Conservation (phyloP, 2,113 vertebrate genomes). For the Hylia prasina region DNA sequence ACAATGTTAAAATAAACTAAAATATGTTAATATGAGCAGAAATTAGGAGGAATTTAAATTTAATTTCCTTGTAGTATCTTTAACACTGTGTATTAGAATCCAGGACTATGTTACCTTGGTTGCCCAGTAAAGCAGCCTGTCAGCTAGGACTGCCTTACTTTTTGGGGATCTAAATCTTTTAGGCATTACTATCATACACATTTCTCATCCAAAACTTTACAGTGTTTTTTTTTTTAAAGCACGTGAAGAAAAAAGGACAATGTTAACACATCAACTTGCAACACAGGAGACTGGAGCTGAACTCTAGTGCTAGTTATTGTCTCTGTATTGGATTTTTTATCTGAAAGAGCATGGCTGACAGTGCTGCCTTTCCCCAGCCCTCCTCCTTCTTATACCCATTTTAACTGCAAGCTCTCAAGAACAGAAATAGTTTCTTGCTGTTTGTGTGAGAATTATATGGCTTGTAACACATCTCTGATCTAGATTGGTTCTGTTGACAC, state of each 20-base stretch:
- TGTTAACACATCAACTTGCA: neutral
- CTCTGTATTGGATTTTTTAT: neutral
- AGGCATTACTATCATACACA: neutral
- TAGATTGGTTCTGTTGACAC: accelerated
- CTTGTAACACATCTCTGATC: neutral
- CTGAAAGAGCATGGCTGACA: neutral
- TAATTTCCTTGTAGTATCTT: neutral
- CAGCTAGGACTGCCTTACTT: neutral
- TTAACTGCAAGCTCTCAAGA: neutral
- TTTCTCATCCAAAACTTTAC: neutral
- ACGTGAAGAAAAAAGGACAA: neutral
- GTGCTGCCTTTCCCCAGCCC: neutral
- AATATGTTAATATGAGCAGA: neutral
- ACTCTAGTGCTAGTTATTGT: neutral
- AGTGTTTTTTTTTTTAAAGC: neutral
- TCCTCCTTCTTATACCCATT: neutral
- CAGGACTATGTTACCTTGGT: neutral
- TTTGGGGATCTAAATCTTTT: neutral
- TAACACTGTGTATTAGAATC: neutral
- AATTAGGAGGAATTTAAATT: neutral
- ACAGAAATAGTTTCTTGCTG: neutral
- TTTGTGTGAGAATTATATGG: neutral
- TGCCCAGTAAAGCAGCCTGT: neutral
- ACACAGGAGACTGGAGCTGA: neutral
- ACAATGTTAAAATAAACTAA: neutral